Evolutionary conservation across 2,113 vertebrate species (phyloP).

Genomic region (Nothobranchius kuhntae): DNA sequence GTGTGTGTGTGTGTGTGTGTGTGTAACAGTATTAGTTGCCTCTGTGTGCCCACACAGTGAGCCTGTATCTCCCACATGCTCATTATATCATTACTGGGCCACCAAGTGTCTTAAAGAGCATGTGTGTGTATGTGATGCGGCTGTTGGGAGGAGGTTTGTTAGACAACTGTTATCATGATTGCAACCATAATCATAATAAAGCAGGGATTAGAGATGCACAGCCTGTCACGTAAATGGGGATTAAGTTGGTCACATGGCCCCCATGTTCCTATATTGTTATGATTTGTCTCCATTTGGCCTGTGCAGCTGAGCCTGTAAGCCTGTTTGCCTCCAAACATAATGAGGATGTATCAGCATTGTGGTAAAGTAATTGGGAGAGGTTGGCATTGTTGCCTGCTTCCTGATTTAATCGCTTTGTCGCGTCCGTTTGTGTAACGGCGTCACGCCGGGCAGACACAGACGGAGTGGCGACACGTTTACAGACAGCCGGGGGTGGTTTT

Average conservation of each 20-base stretch:
- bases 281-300: slow-evolving; percentile 73
- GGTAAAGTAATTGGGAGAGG: slow-evolving; percentile 66
- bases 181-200: slow-evolving; percentile 64
- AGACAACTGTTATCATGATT: slow-evolving; percentile 55
- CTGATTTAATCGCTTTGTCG: slow-evolving; percentile 65
- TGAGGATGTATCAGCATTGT: slow-evolving; percentile 71
- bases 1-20: neutral
- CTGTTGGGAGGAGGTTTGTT: slow-evolving; percentile 31
- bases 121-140: slow-evolving; percentile 14
- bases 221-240: slow-evolving; percentile 68
- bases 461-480: slow-evolving; percentile 26
- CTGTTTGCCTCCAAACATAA: slow-evolving; percentile 62
- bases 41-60: slow-evolving; percentile 6
- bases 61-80: slow-evolving; percentile 27
- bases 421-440: slow-evolving; percentile 15
- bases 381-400: slow-evolving; percentile 55
- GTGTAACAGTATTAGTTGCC: slow-evolving; percentile 3
- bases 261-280: slow-evolving; percentile 64
- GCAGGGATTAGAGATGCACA: slow-evolving; percentile 61
- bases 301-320: slow-evolving; percentile 69
- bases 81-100: slow-evolving; percentile 52
- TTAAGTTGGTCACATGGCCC: slow-evolving; percentile 64
- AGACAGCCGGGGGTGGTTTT: slow-evolving; percentile 24
- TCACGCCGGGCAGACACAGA: slow-evolving; percentile 26
- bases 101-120: slow-evolving; percentile 34